Conservation (phyloP, 2,888 invertebrate species). For the Stictocephala bisonia region DNA sequence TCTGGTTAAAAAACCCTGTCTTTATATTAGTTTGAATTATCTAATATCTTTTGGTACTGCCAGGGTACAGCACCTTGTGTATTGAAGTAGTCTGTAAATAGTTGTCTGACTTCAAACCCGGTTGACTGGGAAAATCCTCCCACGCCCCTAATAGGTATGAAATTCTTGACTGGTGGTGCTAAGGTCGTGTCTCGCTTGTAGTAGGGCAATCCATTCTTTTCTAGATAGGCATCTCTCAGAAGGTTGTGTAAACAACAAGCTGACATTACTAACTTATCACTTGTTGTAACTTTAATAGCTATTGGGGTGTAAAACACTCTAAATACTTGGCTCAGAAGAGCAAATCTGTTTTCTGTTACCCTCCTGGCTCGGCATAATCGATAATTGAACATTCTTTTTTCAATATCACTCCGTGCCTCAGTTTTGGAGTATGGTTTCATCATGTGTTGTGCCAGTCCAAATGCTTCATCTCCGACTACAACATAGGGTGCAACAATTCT, state of each 20-base stretch:
- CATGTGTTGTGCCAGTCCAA: conserved; percentile 30
- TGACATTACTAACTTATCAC: conserved; percentile 28
- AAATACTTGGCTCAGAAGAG: conserved; percentile 40
- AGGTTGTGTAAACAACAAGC: conserved; percentile 41
- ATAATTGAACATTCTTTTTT: conserved; percentile 43
- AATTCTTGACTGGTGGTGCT: no score
- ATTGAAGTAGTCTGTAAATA: no score
- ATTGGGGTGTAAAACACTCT: conserved; percentile 40
- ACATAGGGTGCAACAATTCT: no score
- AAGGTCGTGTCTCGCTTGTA: no score
- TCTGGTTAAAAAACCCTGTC: no score
- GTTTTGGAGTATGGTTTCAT: conserved; percentile 43
- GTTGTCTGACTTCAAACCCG: no score
- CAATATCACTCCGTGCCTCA: conserved; percentile 23
- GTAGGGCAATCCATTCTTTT: conserved; percentile 28
- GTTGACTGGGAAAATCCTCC: no score
- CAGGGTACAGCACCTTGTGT: no score
- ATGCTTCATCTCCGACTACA: conserved; percentile 44
- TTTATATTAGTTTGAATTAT: no score
- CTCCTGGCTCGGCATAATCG: conserved; percentile 38
- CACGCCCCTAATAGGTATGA: no score
- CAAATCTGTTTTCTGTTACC: conserved; percentile 44
- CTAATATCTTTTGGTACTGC: no score
- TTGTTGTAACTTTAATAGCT: conserved; percentile 14
- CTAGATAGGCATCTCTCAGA: conserved; percentile 38